phyloP scores from a whole-genome alignment of 2,113 vertebrate genomes.

The Triplophysa tibetana region DNA sequence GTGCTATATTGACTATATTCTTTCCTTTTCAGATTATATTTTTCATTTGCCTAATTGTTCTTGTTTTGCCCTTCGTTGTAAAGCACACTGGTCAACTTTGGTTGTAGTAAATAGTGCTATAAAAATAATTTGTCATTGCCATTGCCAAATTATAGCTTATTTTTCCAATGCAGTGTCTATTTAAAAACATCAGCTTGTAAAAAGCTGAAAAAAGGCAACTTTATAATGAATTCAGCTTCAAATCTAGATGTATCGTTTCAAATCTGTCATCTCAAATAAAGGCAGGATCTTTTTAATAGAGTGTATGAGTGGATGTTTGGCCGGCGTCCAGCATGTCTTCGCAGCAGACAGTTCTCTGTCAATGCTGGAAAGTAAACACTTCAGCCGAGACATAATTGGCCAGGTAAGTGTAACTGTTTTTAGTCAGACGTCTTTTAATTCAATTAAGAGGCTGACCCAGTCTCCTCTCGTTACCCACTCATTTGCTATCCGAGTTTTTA shows the following conservation, averaged over 20 bases:
- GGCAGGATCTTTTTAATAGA: constrained; percentile 41
- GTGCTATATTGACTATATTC: no score
- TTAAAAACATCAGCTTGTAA: constrained; percentile 13
- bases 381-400: constrained; percentile 85
- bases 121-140: no score
- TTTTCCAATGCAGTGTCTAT: no score
- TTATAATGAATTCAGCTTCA: constrained; percentile 57
- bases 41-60: no score
- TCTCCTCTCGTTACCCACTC: constrained; percentile 87
- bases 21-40: no score
- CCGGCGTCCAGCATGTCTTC: constrained; percentile 83
- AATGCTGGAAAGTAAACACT: constrained; percentile 86
- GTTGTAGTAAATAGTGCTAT: no score
- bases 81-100: no score
- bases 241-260: constrained; percentile 53
- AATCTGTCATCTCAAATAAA: constrained; percentile 56
- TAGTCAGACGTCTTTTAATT: constrained; percentile 93
- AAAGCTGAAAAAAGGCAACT: constrained; percentile 7
- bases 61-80: no score
- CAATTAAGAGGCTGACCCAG: constrained; percentile 91
- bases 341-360: constrained; percentile 88
- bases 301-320: constrained; percentile 75
- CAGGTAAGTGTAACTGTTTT: constrained; percentile 81
- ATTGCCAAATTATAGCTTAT: no score
- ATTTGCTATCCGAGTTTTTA: constrained; percentile 83